A percentile compares a stretch with the other conserved stretches of the same genome.
Conservation (phyloP, 1,140 invertebrate genomes). For the Macrocentrus cingulum region DNA sequence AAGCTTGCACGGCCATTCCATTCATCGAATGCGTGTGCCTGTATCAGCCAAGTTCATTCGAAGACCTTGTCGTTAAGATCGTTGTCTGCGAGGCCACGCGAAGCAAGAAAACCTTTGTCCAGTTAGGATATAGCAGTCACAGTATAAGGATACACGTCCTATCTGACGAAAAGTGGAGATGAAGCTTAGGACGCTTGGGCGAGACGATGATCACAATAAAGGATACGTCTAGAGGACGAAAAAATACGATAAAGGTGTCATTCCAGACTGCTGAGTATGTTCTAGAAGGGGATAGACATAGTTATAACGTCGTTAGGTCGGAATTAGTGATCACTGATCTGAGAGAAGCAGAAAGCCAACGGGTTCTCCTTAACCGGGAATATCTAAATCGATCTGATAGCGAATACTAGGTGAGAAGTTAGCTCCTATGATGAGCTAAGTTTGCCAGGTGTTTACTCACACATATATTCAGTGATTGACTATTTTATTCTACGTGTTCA, state of each 20-base stretch:
- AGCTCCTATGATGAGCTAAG: no score
- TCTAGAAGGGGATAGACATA: no score
- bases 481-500: no score
- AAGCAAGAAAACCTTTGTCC: constrained; percentile 34
- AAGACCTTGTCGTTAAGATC: constrained; percentile 45
- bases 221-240: constrained; percentile 13
- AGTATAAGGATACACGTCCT: constrained; percentile 43
- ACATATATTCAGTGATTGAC: no score
- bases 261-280: no score
- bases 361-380: no score
- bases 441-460: no score
- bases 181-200: constrained; percentile 36
- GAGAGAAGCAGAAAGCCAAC: no score
- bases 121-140: constrained; percentile 29
- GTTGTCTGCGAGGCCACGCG: constrained; percentile 36
- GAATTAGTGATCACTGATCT: no score
- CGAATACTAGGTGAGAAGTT: no score
- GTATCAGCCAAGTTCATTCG: constrained; percentile 28
- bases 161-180: constrained; percentile 33
- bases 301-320: no score
- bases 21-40: constrained; percentile 31
- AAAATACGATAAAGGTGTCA: constrained; percentile 22
- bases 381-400: no score
- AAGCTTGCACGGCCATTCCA: constrained; percentile 21
- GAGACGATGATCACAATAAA: background rate